phyloP scores from a whole-genome alignment of 2,113 vertebrate species.

The Alexandromys fortis region DNA sequence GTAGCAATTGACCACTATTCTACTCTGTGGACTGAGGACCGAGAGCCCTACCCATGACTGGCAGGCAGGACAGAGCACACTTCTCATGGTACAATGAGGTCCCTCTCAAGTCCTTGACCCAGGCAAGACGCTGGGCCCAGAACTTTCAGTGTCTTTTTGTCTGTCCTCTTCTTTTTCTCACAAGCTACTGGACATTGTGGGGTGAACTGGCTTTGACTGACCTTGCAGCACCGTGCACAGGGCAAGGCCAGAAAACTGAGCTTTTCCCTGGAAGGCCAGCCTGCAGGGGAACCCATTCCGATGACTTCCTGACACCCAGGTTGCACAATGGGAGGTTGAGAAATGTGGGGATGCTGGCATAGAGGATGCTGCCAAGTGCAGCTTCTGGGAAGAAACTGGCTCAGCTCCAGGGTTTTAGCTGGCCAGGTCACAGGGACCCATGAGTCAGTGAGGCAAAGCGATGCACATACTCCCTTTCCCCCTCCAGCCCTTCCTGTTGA shows the following conservation, averaged over 20 bases:
- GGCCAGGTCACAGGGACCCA: neutral
- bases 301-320: neutral
- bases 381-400: neutral
- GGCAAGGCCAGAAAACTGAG: neutral
- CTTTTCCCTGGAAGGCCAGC: neutral
- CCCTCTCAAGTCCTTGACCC: neutral
- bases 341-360: rapidly evolving
- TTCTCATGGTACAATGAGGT: neutral
- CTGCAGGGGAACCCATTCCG: neutral
- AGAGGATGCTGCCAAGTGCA: too few species aligned
- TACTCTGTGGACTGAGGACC: rapidly evolving
- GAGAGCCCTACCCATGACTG: too few species aligned
- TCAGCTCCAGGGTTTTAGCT: neutral
- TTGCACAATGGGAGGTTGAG: neutral
- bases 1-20: neutral
- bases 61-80: neutral
- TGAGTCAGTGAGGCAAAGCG: neutral
- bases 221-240: neutral
- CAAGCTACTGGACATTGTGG: neutral
- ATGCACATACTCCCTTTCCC: neutral
- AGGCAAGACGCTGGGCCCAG: neutral
- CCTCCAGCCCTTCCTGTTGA: neutral
- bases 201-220: rapidly evolving
- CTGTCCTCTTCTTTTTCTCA: neutral
- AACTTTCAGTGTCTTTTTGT: neutral